phyloP scores from a whole-genome alignment of 2,888 invertebrate species.

The Bombyx huttoni region DNA sequence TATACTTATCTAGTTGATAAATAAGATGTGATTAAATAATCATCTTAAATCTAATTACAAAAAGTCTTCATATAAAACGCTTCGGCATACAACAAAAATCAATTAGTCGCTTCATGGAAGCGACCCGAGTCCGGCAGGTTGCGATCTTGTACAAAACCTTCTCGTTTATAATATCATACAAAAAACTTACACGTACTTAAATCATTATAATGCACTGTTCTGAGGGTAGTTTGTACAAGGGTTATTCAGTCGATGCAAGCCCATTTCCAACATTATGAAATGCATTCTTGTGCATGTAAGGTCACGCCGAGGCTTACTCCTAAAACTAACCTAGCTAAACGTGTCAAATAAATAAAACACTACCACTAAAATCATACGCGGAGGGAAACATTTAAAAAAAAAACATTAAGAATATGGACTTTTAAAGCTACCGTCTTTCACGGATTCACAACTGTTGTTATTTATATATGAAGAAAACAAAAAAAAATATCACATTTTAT shows the following conservation, averaged over 20 bases:
- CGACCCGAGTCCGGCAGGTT: conserved; percentile 44
- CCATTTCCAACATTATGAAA: conserved; percentile 40
- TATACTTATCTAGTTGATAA: conserved; percentile 6
- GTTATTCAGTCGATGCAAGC: conserved; percentile 40
- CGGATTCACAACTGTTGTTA: conserved; percentile 10
- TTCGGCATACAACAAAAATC: conserved; percentile 1
- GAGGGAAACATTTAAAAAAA: conserved; percentile 29
- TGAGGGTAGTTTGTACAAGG: conserved; percentile 61
- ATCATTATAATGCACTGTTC: conserved; percentile 55
- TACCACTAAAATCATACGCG: conserved; percentile 41
- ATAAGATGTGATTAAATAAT: conserved; percentile 8
- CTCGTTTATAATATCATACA: conserved; percentile 52
- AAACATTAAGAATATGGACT: conserved; percentile 9
- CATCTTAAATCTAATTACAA: conserved; percentile 18
- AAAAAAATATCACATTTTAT: too few species aligned
- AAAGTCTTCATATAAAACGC: too few species aligned
- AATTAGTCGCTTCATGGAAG: conserved; percentile 57
- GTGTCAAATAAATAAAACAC: conserved; percentile 53
- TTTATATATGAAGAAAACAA: neutral
- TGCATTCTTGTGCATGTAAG: conserved; percentile 49
- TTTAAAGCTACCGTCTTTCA: conserved; percentile 27
- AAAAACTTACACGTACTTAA: conserved; percentile 57
- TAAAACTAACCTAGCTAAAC: conserved; percentile 4
- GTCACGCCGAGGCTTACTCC: neutral
- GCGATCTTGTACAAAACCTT: conserved; percentile 28